phyloP scores from a whole-genome alignment of 2,797 vertebrate genomes.

The Ctenopoma multispine region DNA sequence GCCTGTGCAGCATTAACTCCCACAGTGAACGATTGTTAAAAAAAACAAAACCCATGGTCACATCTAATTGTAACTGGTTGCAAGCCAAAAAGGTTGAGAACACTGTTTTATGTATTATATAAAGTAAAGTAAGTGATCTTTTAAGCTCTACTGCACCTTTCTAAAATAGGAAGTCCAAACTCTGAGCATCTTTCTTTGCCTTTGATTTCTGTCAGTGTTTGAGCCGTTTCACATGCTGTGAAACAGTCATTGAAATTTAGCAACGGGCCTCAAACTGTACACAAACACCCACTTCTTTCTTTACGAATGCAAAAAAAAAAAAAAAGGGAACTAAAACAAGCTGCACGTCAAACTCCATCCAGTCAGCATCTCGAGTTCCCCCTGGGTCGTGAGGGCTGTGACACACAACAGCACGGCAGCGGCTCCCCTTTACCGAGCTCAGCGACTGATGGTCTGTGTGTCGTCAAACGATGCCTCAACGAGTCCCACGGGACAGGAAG shows the following conservation, averaged over 20 bases:
- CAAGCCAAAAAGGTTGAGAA: too few species aligned
- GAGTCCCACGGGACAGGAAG: constrained; percentile 32
- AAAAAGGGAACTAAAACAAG: constrained; percentile 52
- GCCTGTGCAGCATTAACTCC: too few species aligned
- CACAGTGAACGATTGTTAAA: too few species aligned
- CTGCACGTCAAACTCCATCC: constrained; percentile 52
- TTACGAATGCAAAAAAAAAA: constrained; percentile 5
- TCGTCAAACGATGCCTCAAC: neutral
- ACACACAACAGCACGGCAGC: constrained; percentile 24
- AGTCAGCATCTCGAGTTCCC: constrained; percentile 48
- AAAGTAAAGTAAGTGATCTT: too few species aligned
- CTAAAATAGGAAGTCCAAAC: constrained; percentile 6
- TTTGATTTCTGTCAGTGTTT: constrained; percentile 11
- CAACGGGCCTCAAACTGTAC: constrained; percentile 20
- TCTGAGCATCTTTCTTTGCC: constrained; percentile 14
- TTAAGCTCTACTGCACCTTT: neutral
- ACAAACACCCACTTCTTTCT: constrained; percentile 41
- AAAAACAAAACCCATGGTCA: too few species aligned
- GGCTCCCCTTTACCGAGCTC: constrained; percentile 21
- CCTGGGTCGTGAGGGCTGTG: constrained; percentile 6
- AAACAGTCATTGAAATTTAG: constrained; percentile 29
- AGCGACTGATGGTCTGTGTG: constrained; percentile 7
- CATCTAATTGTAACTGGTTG: too few species aligned
- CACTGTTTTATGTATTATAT: too few species aligned
- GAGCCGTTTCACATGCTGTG: constrained; percentile 23